These are phyloP conservation scores for Perdita meconis DNA, from an alignment of 2,888 invertebrate genomes.

Conservation along the genomic window DNA sequence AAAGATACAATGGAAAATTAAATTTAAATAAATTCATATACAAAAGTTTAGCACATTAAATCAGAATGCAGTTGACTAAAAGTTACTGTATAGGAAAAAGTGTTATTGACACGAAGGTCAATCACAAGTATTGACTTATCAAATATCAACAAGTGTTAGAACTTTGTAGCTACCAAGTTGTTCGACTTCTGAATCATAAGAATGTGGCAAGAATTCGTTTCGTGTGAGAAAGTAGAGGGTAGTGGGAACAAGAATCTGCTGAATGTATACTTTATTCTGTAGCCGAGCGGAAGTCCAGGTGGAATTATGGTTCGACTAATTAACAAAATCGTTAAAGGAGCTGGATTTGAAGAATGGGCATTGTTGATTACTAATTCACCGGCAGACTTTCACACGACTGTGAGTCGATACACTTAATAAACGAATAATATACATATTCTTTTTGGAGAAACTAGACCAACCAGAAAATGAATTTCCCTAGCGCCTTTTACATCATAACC, in stretches of 20 bases:
- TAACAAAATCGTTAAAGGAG: slow-evolving; percentile 52
- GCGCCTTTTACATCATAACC: background rate
- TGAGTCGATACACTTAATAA: slow-evolving; percentile 1
- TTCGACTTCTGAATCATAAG: background rate
- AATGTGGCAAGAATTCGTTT: slow-evolving; percentile 2
- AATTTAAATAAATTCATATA: too few relatives aligned
- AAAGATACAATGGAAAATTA: too few relatives aligned
- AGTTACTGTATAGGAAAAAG: too few relatives aligned
- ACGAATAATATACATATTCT: background rate
- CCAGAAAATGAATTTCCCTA: background rate
- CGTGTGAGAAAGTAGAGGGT: slow-evolving; percentile 15
- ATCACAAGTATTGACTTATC: too few relatives aligned
- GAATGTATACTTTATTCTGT: slow-evolving; percentile 1
- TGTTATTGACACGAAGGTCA: too few relatives aligned
- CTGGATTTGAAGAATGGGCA: slow-evolving; percentile 46
- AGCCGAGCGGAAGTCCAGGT: slow-evolving; percentile 35
- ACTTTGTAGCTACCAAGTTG: background rate
- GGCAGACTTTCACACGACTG: slow-evolving; percentile 48
- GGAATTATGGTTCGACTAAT: slow-evolving; percentile 53
- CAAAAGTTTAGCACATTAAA: too few relatives aligned
- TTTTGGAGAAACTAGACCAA: background rate
- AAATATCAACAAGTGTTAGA: too few relatives aligned
- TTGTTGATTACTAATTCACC: slow-evolving; percentile 41
- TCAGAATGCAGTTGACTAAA: too few relatives aligned
- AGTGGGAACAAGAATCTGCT: slow-evolving; percentile 36